A percentile compares a stretch with the other conserved stretches of the same genome.
These are phyloP conservation scores for Folsomia candida DNA, from an alignment of 2,888 invertebrate species.

Conservation along the genomic window DNA sequence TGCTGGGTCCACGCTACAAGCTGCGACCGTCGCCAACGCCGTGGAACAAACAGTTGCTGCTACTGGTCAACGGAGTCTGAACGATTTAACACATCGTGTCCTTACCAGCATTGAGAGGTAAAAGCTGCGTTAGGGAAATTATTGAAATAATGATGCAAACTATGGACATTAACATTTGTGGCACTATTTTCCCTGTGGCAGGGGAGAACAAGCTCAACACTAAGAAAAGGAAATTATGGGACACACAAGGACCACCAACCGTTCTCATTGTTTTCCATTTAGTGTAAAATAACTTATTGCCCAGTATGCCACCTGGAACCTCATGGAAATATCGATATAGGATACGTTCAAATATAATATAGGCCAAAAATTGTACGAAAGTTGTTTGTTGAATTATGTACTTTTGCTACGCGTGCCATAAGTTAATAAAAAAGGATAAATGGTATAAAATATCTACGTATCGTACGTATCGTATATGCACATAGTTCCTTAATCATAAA, in stretches of 20 bases:
- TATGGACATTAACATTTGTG: not conserved
- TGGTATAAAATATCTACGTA: no score
- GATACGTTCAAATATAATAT: no score
- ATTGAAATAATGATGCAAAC: not conserved
- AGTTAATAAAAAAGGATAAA: not conserved
- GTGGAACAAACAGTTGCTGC: slow-evolving; percentile 20
- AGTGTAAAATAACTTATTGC: no score
- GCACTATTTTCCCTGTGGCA: not conserved
- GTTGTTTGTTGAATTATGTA: not conserved
- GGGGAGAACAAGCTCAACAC: slow-evolving; percentile 4
- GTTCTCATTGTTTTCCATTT: not conserved
- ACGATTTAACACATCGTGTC: slow-evolving; percentile 40
- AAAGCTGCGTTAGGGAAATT: not conserved
- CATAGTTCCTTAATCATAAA: not conserved
- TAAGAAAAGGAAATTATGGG: not conserved
- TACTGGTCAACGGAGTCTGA: slow-evolving; percentile 28
- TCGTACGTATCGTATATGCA: not conserved
- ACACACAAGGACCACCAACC: not conserved
- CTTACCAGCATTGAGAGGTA: slow-evolving; percentile 40
- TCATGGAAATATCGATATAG: no score
- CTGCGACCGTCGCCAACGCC: slow-evolving; percentile 21
- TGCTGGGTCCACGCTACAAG: slow-evolving; percentile 13
- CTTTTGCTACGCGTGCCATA: not conserved
- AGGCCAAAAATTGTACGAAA: not conserved
- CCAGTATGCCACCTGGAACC: no score